These are phyloP conservation scores for Hydropsyche betteni DNA, from an alignment of 2,888 invertebrate genomes.

Conservation along the genomic window DNA sequence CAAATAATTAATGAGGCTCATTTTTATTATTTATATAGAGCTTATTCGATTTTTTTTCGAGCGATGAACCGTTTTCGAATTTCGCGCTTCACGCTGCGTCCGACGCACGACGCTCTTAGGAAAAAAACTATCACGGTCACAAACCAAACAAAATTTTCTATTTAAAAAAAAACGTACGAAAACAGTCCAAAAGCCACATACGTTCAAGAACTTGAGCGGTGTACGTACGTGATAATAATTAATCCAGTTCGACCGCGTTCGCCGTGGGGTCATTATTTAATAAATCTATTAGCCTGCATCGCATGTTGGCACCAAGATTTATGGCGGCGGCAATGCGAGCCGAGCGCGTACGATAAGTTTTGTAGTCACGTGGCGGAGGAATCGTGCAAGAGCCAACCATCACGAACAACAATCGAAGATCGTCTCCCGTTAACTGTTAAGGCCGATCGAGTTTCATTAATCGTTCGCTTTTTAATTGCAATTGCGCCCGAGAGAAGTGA, in stretches of 20 bases:
- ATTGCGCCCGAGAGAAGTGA: not conserved
- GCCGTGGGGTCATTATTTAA: slow-evolving; percentile 42
- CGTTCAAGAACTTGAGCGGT: not conserved
- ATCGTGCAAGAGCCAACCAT: slow-evolving; percentile 41
- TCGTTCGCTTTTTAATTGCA: slow-evolving; percentile 38
- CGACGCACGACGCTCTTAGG: slow-evolving; percentile 14
- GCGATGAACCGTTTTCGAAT: slow-evolving; percentile 22
- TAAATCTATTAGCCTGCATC: slow-evolving; percentile 50
- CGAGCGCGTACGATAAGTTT: slow-evolving; percentile 45
- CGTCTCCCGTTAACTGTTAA: slow-evolving; percentile 36
- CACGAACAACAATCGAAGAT: slow-evolving; percentile 21
- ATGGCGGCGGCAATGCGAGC: slow-evolving; percentile 45
- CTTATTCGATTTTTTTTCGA: slow-evolving; percentile 3
- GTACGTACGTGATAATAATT: slow-evolving; percentile 18
- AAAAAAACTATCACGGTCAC: not conserved
- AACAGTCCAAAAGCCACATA: not conserved
- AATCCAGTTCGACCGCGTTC: slow-evolving; percentile 35
- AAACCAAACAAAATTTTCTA: not conserved
- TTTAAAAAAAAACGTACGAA: not conserved
- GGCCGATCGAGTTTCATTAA: slow-evolving; percentile 49
- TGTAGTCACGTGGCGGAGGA: slow-evolving; percentile 46
- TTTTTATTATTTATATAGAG: slow-evolving; percentile 6
- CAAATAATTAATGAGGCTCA: slow-evolving; percentile 4
- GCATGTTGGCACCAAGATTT: slow-evolving; percentile 49
- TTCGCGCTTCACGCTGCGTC: slow-evolving; percentile 28